Conservation (phyloP, 2,797 vertebrate species). For the Coregonus ussuriensis region DNA sequence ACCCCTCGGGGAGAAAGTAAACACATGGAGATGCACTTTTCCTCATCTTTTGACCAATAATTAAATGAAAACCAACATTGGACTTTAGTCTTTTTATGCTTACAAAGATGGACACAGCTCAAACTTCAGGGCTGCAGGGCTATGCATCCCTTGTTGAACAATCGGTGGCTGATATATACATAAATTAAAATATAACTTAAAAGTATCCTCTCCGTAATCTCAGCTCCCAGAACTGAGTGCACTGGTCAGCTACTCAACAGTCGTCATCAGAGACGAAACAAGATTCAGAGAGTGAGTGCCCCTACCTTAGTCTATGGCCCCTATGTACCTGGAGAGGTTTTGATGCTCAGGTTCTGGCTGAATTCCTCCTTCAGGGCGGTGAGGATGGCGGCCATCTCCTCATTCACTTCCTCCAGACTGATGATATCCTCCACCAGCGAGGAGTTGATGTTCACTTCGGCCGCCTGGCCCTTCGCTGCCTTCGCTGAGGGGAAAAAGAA, state of each 20-base stretch:
- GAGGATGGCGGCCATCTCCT: conserved; percentile 83
- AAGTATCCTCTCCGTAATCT: background rate
- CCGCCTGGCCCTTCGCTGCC: conserved; percentile 82
- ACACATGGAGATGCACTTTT: conserved; percentile 22
- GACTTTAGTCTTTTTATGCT: background rate
- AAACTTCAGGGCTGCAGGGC: background rate
- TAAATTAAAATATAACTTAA: background rate
- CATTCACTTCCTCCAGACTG: conserved; percentile 81
- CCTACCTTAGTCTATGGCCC: background rate
- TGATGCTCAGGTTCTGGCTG: conserved; percentile 86
- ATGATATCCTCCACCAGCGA: conserved; percentile 91
- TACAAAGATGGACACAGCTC: background rate
- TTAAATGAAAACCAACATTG: conserved; percentile 1
- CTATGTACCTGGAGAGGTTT: conserved; percentile 87
- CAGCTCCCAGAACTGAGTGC: background rate
- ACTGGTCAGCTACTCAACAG: background rate
- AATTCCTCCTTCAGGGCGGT: conserved; percentile 88
- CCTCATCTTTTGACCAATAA: conserved; percentile 11
- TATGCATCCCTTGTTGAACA: background rate
- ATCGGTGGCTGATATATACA: no score
- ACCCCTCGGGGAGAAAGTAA: conserved; percentile 37
- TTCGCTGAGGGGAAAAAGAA: conserved; percentile 72
- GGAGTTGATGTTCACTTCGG: conserved; percentile 86
- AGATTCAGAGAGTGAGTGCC: no score
- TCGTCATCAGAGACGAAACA: background rate